These are phyloP conservation scores for Orcinus orca DNA, from an alignment of 2,113 vertebrate species.

Conservation along the genomic window DNA sequence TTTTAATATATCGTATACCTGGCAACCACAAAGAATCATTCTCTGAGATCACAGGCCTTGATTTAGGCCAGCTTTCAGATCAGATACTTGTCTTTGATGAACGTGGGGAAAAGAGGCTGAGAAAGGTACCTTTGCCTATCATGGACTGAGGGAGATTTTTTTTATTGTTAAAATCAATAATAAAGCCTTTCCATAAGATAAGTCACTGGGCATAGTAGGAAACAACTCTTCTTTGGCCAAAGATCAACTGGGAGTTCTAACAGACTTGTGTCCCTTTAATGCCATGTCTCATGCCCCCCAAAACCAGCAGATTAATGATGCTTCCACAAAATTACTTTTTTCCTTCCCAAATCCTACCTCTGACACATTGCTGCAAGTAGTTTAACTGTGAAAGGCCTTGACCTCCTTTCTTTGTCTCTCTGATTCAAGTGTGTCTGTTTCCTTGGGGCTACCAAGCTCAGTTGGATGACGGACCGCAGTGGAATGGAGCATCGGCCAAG, in stretches of 20 bases:
- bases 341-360: slow-evolving; percentile 37
- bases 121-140: neutral
- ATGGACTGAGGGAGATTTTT: neutral
- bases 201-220: neutral
- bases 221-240: neutral
- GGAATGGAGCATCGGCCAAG: slow-evolving; percentile 77
- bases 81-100: neutral
- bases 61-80: neutral
- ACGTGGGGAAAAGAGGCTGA: neutral
- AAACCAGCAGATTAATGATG: slow-evolving; percentile 33
- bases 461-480: slow-evolving; percentile 73
- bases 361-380: slow-evolving; percentile 56
- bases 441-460: slow-evolving; percentile 73
- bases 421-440: slow-evolving; percentile 70
- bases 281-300: neutral
- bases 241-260: neutral
- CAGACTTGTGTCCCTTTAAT: neutral
- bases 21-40: neutral
- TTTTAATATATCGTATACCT: neutral
- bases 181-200: neutral
- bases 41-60: neutral
- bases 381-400: slow-evolving; percentile 53
- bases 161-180: slow-evolving; percentile 17
- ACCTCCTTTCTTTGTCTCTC: slow-evolving; percentile 64
- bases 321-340: neutral